phyloP scores from a whole-genome alignment of 2,888 invertebrate genomes.

The Aspidiotus rigidus region DNA sequence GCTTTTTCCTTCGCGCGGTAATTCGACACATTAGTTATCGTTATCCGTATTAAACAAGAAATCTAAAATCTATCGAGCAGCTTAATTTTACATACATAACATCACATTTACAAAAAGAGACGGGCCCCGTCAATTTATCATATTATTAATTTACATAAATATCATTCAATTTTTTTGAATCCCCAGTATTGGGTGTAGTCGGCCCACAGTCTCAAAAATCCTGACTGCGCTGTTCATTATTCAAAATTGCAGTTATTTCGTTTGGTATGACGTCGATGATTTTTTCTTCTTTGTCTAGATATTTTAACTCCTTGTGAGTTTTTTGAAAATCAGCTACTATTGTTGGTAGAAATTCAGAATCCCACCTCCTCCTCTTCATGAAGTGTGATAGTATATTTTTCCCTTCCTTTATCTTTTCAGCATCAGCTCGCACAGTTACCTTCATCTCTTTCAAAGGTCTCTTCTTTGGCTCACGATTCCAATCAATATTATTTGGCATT shows the following conservation, averaged over 20 bases:
- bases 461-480: conserved; percentile 4
- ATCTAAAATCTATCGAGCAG: too few species aligned
- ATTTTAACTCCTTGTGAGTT: not conserved
- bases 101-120: too few species aligned
- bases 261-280: not conserved
- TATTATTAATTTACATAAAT: not conserved
- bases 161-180: not conserved
- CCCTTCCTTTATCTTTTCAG: conserved; percentile 2
- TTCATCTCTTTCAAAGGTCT: conserved; percentile 2
- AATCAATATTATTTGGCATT: conserved; percentile 4
- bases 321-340: not conserved
- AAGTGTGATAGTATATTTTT: conserved; percentile 2
- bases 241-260: not conserved
- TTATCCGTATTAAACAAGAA: too few species aligned
- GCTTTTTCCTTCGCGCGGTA: too few species aligned
- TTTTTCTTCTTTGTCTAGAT: not conserved
- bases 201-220: not conserved
- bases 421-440: not conserved
- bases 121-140: not conserved
- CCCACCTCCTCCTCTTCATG: conserved; percentile 4
- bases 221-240: not conserved
- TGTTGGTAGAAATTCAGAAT: not conserved
- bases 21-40: too few species aligned
- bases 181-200: not conserved
- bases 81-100: too few species aligned